A percentile compares a stretch with the other conserved stretches of the same genome.
phyloP scores from a whole-genome alignment of 2,797 vertebrate species.

The Sebastes paucispinis region DNA sequence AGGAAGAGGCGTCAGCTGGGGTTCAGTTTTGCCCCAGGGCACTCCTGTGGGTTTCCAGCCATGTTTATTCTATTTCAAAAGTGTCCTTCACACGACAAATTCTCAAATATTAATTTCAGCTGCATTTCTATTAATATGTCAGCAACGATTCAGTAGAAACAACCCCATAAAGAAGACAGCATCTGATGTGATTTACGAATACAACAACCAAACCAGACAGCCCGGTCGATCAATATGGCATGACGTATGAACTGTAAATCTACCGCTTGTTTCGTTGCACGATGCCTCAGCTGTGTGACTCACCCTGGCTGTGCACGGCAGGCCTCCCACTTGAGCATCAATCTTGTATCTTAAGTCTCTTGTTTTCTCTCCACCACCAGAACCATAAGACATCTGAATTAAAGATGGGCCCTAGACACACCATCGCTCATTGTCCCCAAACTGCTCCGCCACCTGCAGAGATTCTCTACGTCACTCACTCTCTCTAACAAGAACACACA shows the following conservation, averaged over 20 bases:
- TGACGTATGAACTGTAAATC: conserved; percentile 57
- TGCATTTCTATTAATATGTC: not conserved
- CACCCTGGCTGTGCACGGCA: conserved; percentile 33
- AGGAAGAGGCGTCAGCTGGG: not conserved
- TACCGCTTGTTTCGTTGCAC: conserved; percentile 40
- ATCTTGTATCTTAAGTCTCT: conserved; percentile 53
- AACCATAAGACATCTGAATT: conserved; percentile 62
- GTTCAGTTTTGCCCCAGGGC: not conserved
- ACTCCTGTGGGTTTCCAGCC: not conserved
- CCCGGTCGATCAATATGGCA: conserved; percentile 39
- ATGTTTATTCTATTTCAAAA: not conserved
- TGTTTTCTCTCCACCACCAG: conserved; percentile 46
- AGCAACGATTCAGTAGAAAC: conserved; percentile 20
- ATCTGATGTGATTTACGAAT: conserved; percentile 50
- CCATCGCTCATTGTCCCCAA: conserved; percentile 59
- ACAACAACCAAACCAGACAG: conserved; percentile 47
- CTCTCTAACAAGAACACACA: conserved; percentile 33
- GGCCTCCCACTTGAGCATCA: conserved; percentile 58
- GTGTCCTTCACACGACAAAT: not conserved
- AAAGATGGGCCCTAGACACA: conserved; percentile 60
- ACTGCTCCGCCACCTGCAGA: conserved; percentile 55
- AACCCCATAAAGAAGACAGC: conserved; percentile 7
- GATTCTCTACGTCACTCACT: conserved; percentile 26
- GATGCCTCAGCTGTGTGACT: conserved; percentile 52
- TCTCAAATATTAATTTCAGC: conserved; percentile 20